Conservation (phyloP, 2,113 vertebrate genomes). For the Mystacornis crossleyi region DNA sequence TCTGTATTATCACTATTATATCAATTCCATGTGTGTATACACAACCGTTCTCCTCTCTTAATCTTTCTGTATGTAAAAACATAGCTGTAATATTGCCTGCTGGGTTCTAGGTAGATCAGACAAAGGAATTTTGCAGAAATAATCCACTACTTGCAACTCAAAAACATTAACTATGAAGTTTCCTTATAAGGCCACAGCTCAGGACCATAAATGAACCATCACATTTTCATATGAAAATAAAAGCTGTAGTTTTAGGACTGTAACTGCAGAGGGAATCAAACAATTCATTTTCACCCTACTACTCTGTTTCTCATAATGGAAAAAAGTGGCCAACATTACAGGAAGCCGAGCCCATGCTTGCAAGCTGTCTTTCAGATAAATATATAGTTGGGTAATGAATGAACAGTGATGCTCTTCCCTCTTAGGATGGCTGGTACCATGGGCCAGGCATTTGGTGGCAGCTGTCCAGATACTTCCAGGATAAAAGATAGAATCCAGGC, state of each 20-base stretch:
- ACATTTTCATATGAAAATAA: not conserved
- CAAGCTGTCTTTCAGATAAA: not conserved
- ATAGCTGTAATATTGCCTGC: not conserved
- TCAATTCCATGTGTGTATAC: not conserved
- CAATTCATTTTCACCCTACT: not conserved
- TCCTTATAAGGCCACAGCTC: not conserved
- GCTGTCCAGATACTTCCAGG: not conserved
- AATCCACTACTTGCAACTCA: not conserved
- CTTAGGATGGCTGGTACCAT: not conserved
- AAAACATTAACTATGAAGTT: not conserved
- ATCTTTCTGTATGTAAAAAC: not conserved
- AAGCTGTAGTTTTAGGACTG: not conserved
- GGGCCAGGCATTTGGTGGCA: not conserved
- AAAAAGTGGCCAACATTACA: not conserved
- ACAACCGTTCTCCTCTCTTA: not conserved
- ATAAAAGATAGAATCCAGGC: not conserved
- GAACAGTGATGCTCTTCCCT: not conserved
- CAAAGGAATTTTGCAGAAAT: not conserved
- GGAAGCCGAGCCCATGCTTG: rapidly evolving
- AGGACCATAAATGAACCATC: not conserved
- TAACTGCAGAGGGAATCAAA: not conserved
- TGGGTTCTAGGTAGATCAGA: not conserved
- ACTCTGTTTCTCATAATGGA: not conserved
- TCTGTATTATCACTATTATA: not conserved
- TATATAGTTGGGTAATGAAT: not conserved